Conservation (phyloP, 2,797 vertebrate species). For the Babyrousa celebensis region DNA sequence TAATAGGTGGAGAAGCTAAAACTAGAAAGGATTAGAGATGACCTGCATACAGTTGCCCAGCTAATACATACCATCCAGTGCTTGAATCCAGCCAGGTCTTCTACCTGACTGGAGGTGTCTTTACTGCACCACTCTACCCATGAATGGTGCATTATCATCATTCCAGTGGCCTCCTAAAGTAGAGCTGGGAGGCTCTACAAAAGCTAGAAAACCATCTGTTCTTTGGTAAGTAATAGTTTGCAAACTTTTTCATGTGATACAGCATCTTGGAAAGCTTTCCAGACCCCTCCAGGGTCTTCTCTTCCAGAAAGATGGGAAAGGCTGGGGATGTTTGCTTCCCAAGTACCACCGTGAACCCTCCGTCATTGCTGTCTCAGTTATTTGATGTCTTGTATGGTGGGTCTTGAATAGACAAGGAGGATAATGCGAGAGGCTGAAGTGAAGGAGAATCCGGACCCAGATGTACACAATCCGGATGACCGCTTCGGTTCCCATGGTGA, state of each 20-base stretch:
- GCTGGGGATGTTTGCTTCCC: neutral
- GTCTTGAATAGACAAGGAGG: neutral
- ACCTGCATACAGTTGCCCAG: neutral
- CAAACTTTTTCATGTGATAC: neutral
- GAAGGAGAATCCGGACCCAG: neutral
- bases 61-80: neutral
- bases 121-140: neutral
- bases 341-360: too few relatives aligned
- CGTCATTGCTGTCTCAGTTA: neutral
- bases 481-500: neutral
- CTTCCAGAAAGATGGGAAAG: neutral
- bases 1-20: constrained; percentile 22
- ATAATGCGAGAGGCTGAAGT: neutral
- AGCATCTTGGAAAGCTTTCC: neutral
- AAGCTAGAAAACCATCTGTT: constrained; percentile 9
- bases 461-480: neutral
- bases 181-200: neutral
- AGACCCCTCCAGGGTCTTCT: neutral
- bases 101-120: neutral
- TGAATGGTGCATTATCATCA: neutral
- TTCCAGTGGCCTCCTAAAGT: neutral
- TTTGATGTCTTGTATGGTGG: neutral
- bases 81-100: neutral
- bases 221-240: neutral
- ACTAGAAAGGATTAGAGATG: constrained; percentile 24